Conservation (phyloP, 2,888 invertebrate genomes). For the Sphaeridia pumilis region DNA sequence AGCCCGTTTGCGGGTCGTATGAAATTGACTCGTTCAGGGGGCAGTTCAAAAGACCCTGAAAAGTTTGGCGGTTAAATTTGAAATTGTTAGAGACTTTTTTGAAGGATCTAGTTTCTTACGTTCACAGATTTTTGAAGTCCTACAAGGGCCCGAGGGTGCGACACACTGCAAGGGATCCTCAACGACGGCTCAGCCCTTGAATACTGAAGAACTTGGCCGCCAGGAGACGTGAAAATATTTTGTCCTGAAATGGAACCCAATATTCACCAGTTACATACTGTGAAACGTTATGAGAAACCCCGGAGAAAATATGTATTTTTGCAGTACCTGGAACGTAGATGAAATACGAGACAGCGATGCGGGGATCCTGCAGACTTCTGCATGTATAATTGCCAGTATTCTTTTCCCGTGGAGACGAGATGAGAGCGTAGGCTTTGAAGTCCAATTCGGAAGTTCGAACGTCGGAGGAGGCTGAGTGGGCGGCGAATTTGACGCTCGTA, state of each 20-base stretch:
- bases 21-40: conserved; percentile 32
- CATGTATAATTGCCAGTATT: conserved; percentile 31
- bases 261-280: not conserved
- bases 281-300: too few relatives aligned
- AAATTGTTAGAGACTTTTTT: not conserved
- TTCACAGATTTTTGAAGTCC: conserved; percentile 29
- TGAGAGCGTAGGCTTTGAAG: conserved; percentile 17
- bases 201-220: conserved; percentile 22
- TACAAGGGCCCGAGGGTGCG: conserved; percentile 25
- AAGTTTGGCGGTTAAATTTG: not conserved
- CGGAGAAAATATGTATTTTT: too few relatives aligned
- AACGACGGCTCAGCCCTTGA: conserved; percentile 18
- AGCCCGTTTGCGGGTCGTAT: conserved; percentile 27
- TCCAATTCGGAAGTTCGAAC: too few relatives aligned
- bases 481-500: conserved; percentile 17
- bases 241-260: conserved; percentile 14
- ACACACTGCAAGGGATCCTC: conserved; percentile 27
- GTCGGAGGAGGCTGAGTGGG: too few relatives aligned
- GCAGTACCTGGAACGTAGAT: conserved; percentile 27
- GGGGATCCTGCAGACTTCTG: conserved; percentile 26
- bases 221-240: conserved; percentile 22
- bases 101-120: conserved; percentile 12
- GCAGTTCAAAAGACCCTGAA: conserved; percentile 29
- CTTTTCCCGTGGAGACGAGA: conserved; percentile 14
- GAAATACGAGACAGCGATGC: conserved; percentile 21